phyloP scores from a whole-genome alignment of 2,113 vertebrate genomes.

The Gallinago undulata region DNA sequence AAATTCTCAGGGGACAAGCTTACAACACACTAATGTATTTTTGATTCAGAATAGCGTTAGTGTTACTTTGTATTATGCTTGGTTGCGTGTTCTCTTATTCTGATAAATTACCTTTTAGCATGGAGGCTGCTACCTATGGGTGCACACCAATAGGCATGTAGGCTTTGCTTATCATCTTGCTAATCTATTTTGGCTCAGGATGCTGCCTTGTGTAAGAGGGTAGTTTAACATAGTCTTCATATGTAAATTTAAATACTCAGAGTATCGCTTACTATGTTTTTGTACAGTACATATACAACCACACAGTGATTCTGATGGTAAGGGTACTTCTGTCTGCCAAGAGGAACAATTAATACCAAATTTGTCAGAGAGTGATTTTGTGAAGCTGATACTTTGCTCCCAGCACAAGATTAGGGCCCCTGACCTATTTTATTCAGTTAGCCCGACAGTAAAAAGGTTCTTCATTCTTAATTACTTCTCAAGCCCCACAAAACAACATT shows the following conservation, averaged over 20 bases:
- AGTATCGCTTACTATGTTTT: neutral
- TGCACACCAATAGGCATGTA: neutral
- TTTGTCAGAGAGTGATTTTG: neutral
- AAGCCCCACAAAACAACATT: constrained; percentile 2
- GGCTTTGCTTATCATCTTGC: neutral
- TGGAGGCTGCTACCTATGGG: neutral
- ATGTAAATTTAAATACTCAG: neutral
- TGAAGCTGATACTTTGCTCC: constrained; percentile 4
- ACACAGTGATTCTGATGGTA: neutral
- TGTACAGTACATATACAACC: neutral
- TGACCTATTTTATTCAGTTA: neutral
- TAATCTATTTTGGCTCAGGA: neutral
- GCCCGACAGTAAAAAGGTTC: neutral
- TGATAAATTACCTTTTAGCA: neutral
- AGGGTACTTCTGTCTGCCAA: neutral
- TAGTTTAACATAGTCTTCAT: neutral
- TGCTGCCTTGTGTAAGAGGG: neutral
- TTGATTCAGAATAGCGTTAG: neutral
- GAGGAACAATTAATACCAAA: neutral
- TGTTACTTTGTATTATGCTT: neutral
- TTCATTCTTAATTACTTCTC: constrained; percentile 35
- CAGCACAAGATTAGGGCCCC: neutral
- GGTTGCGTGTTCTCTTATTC: neutral
- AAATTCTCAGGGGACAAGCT: neutral
- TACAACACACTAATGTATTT: neutral